These are phyloP conservation scores for Dryobates pubescens DNA, from an alignment of 2,797 vertebrate genomes.

Conservation along the genomic window DNA sequence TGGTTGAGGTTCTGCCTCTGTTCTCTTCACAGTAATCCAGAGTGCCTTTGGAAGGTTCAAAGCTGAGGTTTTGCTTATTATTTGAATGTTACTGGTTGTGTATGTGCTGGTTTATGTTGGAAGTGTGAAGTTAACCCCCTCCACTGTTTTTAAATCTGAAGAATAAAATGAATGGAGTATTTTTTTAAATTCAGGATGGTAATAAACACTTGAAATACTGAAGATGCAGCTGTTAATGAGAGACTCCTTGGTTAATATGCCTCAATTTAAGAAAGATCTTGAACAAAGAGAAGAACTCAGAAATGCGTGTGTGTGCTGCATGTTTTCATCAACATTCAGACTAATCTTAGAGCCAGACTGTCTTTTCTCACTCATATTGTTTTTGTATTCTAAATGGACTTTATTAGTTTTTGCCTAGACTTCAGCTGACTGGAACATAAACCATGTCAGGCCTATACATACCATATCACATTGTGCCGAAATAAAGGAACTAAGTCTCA, in stretches of 20 bases:
- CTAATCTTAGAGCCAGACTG: background rate
- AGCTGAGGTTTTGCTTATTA: background rate
- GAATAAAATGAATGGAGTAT: background rate
- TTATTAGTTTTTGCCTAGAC: background rate
- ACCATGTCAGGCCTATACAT: rapidly evolving
- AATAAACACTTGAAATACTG: background rate
- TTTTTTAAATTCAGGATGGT: background rate
- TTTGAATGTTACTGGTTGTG: background rate
- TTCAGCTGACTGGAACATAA: background rate
- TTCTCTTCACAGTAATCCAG: background rate
- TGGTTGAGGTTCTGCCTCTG: background rate
- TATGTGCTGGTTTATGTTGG: rapidly evolving
- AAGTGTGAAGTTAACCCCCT: background rate
- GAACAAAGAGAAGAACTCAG: background rate
- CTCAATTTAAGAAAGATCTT: background rate
- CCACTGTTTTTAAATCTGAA: background rate
- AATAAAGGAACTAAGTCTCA: background rate
- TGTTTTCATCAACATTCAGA: background rate
- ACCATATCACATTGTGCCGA: rapidly evolving
- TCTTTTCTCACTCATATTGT: background rate
- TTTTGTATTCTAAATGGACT: background rate
- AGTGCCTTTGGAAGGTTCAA: background rate
- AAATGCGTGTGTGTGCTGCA: background rate
- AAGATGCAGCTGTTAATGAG: background rate
- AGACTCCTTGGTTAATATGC: rapidly evolving